Conservation (phyloP, 2,113 vertebrate species). For the Diadophis punctatus region DNA sequence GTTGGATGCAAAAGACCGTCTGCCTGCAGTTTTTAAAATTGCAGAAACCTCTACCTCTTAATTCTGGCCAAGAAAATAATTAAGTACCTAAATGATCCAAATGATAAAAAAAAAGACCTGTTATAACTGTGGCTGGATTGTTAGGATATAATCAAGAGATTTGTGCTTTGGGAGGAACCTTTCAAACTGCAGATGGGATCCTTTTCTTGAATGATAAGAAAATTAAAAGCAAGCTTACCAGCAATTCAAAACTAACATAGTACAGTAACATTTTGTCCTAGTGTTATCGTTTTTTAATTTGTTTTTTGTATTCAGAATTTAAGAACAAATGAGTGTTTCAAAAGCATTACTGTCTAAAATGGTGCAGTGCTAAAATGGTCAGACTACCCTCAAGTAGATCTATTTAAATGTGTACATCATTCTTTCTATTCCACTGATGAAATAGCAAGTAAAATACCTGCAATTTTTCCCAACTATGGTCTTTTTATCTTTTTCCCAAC, state of each 20-base stretch:
- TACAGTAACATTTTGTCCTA: background rate
- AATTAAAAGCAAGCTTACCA: background rate
- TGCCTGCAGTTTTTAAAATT: background rate
- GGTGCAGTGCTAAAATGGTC: background rate
- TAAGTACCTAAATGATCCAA: background rate
- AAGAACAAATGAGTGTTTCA: background rate
- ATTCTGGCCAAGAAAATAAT: background rate
- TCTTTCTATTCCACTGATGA: background rate
- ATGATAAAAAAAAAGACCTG: background rate
- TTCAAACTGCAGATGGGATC: background rate
- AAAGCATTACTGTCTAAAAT: background rate
- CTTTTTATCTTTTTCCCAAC: background rate
- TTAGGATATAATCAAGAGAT: background rate
- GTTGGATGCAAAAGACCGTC: slow-evolving; percentile 2
- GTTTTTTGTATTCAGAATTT: background rate
- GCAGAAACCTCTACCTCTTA: background rate
- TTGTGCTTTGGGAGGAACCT: background rate
- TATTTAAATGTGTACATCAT: background rate
- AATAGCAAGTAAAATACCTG: background rate
- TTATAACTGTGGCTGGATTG: background rate
- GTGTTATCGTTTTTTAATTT: background rate
- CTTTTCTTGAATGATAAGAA: background rate
- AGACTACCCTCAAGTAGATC: background rate
- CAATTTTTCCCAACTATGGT: background rate
- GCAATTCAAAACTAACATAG: background rate